These are phyloP conservation scores for Uloborus plumipes DNA, from an alignment of 2,888 invertebrate species.

Conservation along the genomic window DNA sequence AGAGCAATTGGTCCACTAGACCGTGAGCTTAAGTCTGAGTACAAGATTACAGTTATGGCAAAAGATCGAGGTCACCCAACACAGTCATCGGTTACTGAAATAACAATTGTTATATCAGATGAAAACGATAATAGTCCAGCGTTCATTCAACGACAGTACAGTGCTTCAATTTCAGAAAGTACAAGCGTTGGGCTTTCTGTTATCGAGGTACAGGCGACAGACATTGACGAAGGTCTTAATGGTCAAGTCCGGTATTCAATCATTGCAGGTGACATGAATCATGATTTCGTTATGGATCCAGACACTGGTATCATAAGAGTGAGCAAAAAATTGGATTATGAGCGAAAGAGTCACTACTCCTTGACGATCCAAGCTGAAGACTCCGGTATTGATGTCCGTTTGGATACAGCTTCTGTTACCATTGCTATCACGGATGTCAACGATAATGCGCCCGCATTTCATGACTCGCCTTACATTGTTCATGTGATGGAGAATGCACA, in stretches of 20 bases:
- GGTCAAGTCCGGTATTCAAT: slow-evolving; percentile 94
- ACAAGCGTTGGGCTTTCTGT: slow-evolving; percentile 94
- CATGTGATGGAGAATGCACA: slow-evolving; percentile 90
- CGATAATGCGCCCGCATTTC: slow-evolving; percentile 92
- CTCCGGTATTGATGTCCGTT: slow-evolving; percentile 74
- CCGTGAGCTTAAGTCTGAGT: slow-evolving; percentile 83
- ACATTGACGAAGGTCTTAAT: slow-evolving; percentile 83
- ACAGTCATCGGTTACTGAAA: slow-evolving; percentile 78
- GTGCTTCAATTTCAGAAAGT: slow-evolving; percentile 91
- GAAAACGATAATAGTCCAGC: slow-evolving; percentile 92
- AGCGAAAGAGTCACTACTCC: slow-evolving; percentile 86
- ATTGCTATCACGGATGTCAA: slow-evolving; percentile 92
- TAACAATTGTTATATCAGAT: slow-evolving; percentile 83
- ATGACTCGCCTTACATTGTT: slow-evolving; percentile 93
- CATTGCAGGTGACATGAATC: slow-evolving; percentile 87
- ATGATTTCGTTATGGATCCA: slow-evolving; percentile 92
- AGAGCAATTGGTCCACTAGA: slow-evolving; percentile 89
- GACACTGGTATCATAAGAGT: slow-evolving; percentile 91
- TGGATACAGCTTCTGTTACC: slow-evolving; percentile 81
- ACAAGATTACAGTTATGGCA: slow-evolving; percentile 83
- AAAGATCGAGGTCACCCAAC: slow-evolving; percentile 90
- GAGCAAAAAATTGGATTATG: slow-evolving; percentile 93
- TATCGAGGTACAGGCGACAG: slow-evolving; percentile 76
- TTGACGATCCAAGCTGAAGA: slow-evolving; percentile 86
- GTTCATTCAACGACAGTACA: slow-evolving; percentile 87